Conservation (phyloP, 2,888 invertebrate genomes). For the Acleris holmiana region DNA sequence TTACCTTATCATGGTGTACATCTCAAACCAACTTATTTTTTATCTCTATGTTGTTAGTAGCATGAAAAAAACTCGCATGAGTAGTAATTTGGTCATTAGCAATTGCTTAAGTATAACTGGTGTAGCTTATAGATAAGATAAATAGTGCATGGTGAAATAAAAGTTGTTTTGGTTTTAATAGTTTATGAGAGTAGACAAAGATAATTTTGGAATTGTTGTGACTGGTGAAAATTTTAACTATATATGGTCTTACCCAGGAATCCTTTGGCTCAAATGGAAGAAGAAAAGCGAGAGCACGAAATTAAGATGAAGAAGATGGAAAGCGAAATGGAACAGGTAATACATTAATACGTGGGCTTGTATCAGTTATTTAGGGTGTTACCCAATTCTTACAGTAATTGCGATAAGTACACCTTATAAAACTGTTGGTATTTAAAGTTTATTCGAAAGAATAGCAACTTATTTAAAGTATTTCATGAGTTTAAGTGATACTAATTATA, state of each 20-base stretch:
- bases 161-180: too few species aligned
- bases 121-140: slow-evolving; percentile 25
- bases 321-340: slow-evolving; percentile 96
- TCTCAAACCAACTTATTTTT: not conserved
- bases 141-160: slow-evolving; percentile 19
- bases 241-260: slow-evolving; percentile 87
- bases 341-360: not conserved
- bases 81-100: slow-evolving; percentile 4
- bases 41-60: not conserved
- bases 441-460: too few species aligned
- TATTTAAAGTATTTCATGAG: too few species aligned
- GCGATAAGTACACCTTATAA: too few species aligned
- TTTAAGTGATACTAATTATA: too few species aligned
- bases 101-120: slow-evolving; percentile 22
- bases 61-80: not conserved
- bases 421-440: too few species aligned
- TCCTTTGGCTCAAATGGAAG: slow-evolving; percentile 99
- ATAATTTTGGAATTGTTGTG: not conserved
- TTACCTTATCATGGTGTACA: not conserved
- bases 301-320: slow-evolving; percentile 99
- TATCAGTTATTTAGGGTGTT: too few species aligned
- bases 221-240: slow-evolving; percentile 42
- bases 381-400: too few species aligned
- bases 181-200: too few species aligned
- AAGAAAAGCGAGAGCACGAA: slow-evolving; percentile 98